These are phyloP conservation scores for Pseudachorutes palmiensis DNA, from an alignment of 1,140 invertebrate species.

Conservation along the genomic window DNA sequence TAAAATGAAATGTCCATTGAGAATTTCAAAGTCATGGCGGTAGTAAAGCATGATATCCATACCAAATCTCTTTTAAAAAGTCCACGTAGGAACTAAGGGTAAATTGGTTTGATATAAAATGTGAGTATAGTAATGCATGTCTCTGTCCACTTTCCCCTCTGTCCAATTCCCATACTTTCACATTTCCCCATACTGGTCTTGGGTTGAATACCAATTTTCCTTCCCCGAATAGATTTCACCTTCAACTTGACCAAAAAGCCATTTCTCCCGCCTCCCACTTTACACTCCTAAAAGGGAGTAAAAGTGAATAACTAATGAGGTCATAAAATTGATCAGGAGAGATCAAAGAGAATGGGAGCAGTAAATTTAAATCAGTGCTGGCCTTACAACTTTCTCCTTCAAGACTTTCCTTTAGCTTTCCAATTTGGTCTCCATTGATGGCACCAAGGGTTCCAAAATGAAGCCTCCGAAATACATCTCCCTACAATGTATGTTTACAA, in stretches of 20 bases:
- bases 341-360: background rate
- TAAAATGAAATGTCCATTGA: no score
- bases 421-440: background rate
- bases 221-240: background rate
- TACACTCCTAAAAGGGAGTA: background rate
- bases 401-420: background rate
- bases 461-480: no score
- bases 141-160: background rate
- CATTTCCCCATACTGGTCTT: no score
- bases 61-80: no score
- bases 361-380: background rate
- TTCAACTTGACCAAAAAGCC: background rate
- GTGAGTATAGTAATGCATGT: background rate
- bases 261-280: background rate
- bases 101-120: slow-evolving; percentile 1
- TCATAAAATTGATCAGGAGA: background rate
- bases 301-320: background rate
- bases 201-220: background rate
- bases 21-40: no score
- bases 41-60: background rate
- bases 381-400: background rate
- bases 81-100: background rate
- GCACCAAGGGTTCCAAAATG: background rate
- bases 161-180: no score
- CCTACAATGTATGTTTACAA: no score